phyloP scores from a whole-genome alignment of 2,888 invertebrate species.

The Autographa gamma region DNA sequence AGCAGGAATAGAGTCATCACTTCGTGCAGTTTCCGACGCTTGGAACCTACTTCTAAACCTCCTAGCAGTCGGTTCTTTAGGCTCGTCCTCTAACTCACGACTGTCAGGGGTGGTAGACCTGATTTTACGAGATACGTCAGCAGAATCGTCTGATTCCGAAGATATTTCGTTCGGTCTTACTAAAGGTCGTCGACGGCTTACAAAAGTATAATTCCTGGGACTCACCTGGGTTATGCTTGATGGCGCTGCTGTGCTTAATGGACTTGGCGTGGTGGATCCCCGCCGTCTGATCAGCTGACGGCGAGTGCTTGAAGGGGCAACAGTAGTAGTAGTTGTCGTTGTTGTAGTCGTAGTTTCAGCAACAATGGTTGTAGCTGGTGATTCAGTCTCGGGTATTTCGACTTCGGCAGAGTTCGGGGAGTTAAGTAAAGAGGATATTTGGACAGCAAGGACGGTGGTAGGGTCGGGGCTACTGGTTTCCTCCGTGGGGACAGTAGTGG shows the following conservation, averaged over 20 bases:
- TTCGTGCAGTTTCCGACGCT: conserved; percentile 54
- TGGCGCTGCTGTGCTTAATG: conserved; percentile 64
- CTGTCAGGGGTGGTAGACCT: conserved; percentile 86
- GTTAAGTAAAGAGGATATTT: conserved; percentile 84
- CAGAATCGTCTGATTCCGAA: conserved; percentile 75
- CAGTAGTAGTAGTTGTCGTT: conserved; percentile 66
- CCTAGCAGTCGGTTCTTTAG: conserved; percentile 56
- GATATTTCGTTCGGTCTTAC: conserved; percentile 80
- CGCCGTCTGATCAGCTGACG: conserved; percentile 70
- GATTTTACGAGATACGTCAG: conserved; percentile 75
- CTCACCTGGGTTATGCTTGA: conserved; percentile 87
- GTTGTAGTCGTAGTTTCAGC: conserved; percentile 69
- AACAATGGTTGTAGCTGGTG: conserved; percentile 64
- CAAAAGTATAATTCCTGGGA: conserved; percentile 86
- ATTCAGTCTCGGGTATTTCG: conserved; percentile 66
- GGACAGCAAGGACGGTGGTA: conserved; percentile 82
- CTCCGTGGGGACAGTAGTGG: conserved; percentile 68
- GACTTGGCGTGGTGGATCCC: conserved; percentile 65
- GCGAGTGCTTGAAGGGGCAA: conserved; percentile 65
- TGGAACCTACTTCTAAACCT: conserved; percentile 74
- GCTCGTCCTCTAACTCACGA: conserved; percentile 72
- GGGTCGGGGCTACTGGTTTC: conserved; percentile 74
- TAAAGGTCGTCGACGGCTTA: conserved; percentile 81
- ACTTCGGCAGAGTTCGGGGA: conserved; percentile 70
- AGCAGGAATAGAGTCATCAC: conserved; percentile 78